Conservation (phyloP, 2,113 vertebrate species). For the Leptocoma aspasia region DNA sequence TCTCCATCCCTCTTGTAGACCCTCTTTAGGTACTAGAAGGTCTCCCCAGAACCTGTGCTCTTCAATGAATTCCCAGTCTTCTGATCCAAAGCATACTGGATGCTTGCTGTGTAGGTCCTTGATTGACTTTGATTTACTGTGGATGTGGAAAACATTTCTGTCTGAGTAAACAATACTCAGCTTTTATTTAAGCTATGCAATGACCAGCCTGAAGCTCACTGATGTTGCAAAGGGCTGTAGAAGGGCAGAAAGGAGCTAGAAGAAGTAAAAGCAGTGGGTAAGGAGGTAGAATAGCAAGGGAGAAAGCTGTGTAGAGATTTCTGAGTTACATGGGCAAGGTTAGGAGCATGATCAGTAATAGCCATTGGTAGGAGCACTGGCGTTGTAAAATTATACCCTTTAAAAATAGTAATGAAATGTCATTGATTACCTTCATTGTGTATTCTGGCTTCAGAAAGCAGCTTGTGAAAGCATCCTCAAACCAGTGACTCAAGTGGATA, state of each 20-base stretch:
- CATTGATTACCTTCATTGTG: neutral
- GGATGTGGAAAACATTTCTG: neutral
- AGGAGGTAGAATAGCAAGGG: neutral
- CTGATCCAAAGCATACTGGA: neutral
- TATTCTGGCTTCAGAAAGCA: neutral
- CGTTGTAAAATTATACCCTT: neutral
- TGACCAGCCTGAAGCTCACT: neutral
- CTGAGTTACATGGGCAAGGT: neutral
- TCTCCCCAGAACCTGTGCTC: neutral
- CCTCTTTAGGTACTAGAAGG: neutral
- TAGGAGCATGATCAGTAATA: neutral
- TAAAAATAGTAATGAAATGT: neutral
- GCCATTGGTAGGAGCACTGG: neutral
- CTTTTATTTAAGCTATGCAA: neutral
- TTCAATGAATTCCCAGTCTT: neutral
- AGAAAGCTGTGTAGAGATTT: neutral
- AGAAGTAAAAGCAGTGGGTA: neutral
- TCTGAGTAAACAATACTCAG: neutral
- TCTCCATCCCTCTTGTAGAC: neutral
- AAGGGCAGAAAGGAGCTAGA: neutral
- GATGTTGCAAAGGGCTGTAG: neutral
- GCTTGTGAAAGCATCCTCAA: neutral
- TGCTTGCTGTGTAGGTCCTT: neutral
- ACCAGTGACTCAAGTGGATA: neutral
- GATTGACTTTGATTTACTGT: neutral